These are phyloP conservation scores for Drosophila leonis DNA, from an alignment of 2,888 invertebrate genomes.

Conservation along the genomic window DNA sequence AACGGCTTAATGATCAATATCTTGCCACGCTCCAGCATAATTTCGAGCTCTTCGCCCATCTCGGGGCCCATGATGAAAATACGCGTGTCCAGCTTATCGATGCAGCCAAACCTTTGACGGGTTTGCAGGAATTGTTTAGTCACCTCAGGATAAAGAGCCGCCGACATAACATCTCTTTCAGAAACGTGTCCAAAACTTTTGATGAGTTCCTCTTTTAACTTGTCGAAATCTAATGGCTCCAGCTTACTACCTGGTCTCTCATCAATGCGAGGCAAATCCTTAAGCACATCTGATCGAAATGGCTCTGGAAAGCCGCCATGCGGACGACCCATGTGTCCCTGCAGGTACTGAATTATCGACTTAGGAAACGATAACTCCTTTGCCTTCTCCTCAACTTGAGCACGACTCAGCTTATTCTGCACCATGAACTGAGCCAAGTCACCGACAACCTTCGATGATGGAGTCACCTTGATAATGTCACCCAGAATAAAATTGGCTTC, in stretches of 20 bases:
- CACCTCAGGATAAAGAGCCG: conserved; percentile 98
- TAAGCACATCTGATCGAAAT: conserved; percentile 91
- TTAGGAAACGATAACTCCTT: conserved; percentile 99
- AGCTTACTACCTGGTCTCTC: conserved; percentile 96
- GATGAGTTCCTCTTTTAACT: conserved; percentile 92
- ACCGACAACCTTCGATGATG: conserved; percentile 99
- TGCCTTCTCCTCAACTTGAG: conserved; percentile 93
- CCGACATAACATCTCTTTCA: conserved; percentile 97
- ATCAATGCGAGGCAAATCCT: conserved; percentile 93
- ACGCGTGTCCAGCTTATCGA: conserved; percentile 97
- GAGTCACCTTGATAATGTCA: conserved; percentile 99
- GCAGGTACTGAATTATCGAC: conserved; percentile 98
- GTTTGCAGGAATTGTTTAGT: conserved; percentile 95
- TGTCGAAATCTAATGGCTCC: conserved; percentile 93
- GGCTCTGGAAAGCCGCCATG: conserved; percentile 99
- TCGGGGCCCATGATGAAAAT: conserved; percentile 98
- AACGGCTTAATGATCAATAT: conserved; percentile 97
- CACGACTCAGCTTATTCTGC: conserved; percentile 95
- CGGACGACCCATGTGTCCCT: conserved; percentile 97
- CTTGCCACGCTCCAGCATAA: conserved; percentile 97
- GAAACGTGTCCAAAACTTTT: conserved; percentile 84
- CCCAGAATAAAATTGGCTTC: conserved; percentile 98
- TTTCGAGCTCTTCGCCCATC: conserved; percentile 93
- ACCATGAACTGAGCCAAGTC: conserved; percentile 99
- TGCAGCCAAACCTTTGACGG: conserved; percentile 95